Base-by-base conservation (phyloP, 2,113 vertebrate genomes). In the Pygoscelis adeliae region DNA sequence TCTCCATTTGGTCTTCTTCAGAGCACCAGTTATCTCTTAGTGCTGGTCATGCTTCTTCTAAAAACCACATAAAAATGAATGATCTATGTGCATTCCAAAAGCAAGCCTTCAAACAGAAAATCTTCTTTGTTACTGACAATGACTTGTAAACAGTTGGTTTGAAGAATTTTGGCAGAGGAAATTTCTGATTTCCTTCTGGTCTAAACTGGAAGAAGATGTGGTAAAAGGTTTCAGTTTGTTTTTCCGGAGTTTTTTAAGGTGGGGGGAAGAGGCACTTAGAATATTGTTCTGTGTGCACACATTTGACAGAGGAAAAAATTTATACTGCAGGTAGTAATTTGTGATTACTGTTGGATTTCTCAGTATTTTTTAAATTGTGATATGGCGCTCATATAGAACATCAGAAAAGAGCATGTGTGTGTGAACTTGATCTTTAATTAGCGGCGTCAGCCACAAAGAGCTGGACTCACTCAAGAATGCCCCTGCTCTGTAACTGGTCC, bases 171-270 rank as follows among this genome's bases (percentile, higher is more conserved):
- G 0, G 67, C 80, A 86, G 79, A 91, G 91, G 95, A 94, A 93
- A 94, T 47, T 91, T 97, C 84, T 87, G 93, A 91, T 97, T 91
- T 89, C 74, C 89, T 94, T 95, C 90, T 91, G 90, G 40, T 93
- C 74, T 96, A 7, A 89, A 40, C 84, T 84, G 91, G 82, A 59
- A 78, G 87, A 50, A 91, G 84, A 90, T 72, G 81, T 56, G 91
- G 91, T 93, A 50, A 91, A 72, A 89, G 66, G 15, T 92, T 96
- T 38, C 52, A 22, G n/a, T 63, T 88, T 40, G 53, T 44, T 92
- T 92, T 90, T 92, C 62, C 5, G 9, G 74, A 72, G 78, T 19
- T 72, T 96, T 78, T 62, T 58, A 58, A 61, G 69, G 42, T 74
- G 15, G 15, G 3, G 15, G 19, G 20, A 59, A 83, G 59, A 72